Conservation (phyloP, 2,113 vertebrate species). For the Argyrosomus japonicus region DNA sequence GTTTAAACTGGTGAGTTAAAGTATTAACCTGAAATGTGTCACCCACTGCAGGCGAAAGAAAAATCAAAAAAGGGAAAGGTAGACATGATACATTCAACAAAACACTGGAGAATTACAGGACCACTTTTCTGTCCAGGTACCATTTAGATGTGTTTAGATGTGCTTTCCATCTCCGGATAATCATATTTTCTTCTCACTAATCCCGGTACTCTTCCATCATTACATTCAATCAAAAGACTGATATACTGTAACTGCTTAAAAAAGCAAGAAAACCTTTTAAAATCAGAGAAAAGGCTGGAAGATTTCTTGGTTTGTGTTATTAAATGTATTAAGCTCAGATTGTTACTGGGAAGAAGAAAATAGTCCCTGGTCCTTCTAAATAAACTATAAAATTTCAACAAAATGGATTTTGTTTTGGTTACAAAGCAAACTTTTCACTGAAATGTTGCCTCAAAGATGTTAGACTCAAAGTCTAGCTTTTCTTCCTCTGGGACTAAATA, state of each 20-base stretch:
- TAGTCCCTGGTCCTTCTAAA: neutral
- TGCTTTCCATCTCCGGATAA: slow-evolving; percentile 5
- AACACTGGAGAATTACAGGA: too few species aligned
- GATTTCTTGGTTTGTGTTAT: neutral
- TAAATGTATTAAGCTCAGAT: neutral
- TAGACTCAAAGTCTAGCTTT: neutral
- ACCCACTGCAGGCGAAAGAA: neutral
- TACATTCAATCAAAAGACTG: neutral
- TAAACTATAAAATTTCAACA: neutral
- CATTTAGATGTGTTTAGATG: neutral
- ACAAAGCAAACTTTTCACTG: slow-evolving; percentile 17
- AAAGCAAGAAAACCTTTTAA: slow-evolving; percentile 5
- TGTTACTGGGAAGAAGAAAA: slow-evolving; percentile 4
- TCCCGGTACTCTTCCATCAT: slow-evolving; percentile 2
- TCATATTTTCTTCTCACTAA: slow-evolving; percentile 17
- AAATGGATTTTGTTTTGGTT: neutral
- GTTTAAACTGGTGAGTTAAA: neutral
- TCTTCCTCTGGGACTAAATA: slow-evolving; percentile 20
- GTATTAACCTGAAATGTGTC: neutral
- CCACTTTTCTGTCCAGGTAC: too few species aligned
- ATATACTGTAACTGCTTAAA: slow-evolving; percentile 1
- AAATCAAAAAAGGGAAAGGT: neutral
- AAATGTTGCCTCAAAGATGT: neutral
- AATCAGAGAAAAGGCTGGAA: neutral
- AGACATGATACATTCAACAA: neutral